Evolutionary conservation across 2,797 vertebrate species (phyloP), one percentile per base, ranked within the genome.

Genomic region (Huso huso): DNA sequence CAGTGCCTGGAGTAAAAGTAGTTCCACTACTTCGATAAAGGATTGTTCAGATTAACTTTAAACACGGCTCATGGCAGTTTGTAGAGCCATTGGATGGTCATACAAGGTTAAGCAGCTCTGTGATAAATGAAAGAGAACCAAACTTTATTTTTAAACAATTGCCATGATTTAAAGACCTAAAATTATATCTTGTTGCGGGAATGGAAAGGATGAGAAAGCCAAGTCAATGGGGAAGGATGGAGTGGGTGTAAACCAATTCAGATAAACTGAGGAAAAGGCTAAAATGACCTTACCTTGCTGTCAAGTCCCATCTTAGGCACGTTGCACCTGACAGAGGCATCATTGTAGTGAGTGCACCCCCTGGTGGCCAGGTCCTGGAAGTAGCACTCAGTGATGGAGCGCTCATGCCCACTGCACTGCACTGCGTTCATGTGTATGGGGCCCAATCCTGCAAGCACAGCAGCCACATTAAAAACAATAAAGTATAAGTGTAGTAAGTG

Each of bases 381-480:
- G 63, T 51, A 82, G 79, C 97, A 99, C 72, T 97, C 91, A 0
- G 88, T 74, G 70, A 99, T 81, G 62, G 91, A 92, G 53, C 8
- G 82, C 80, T 99, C 97, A 0, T 74, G 82, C 0, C 97, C 96
- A 0, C 72, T 74, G 80, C 97, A 99, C 72, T 68, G 87, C 18
- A 99, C 93, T 49, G 84, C 87, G 37, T 93, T 96, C 83, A 97
- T 87, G 75, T 99, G 96, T 78, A 99, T 95, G 10, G 93, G 95
- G 10, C 96, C 97, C 7, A 96, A 89, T 37, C 96, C 97, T 99
- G 75, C n/a, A 77, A 10, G 58, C 8, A 11, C 13, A 37, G 23
- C 23, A 10, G 53, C 10, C 10, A 61, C 49, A 65, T 66, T 61
- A 70, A 67, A 66, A 67, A 70, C 10, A 3, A 1, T 55, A 13